Conservation (phyloP, 2,888 invertebrate genomes). For the Metellina segmentata region DNA sequence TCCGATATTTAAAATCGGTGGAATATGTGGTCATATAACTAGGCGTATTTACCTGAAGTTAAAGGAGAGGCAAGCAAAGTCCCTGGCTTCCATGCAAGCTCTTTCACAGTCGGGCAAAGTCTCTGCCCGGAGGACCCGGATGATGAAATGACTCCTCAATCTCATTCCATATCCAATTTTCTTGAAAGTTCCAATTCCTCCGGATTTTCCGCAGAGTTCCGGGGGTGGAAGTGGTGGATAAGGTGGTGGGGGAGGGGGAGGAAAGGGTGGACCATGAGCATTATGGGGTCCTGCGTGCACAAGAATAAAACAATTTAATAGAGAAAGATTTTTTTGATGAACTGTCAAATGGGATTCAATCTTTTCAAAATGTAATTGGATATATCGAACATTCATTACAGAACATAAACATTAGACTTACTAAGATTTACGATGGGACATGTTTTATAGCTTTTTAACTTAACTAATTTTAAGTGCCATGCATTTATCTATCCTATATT, state of each 20-base stretch:
- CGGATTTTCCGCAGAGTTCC: slow-evolving; percentile 44
- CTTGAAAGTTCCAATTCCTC: slow-evolving; percentile 72
- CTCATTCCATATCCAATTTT: slow-evolving; percentile 78
- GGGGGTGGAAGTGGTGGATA: slow-evolving; percentile 55
- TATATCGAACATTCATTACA: neutral
- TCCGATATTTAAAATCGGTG: too few species aligned
- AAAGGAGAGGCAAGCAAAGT: slow-evolving; percentile 92
- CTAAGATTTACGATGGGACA: too few species aligned
- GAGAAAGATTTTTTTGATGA: neutral
- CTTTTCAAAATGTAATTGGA: too few species aligned
- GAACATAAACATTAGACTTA: neutral
- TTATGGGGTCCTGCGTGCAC: slow-evolving; percentile 52
- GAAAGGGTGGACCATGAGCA: slow-evolving; percentile 29
- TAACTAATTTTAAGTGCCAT: too few species aligned
- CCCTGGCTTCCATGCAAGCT: slow-evolving; percentile 90
- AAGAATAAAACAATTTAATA: neutral
- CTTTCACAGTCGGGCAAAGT: slow-evolving; percentile 89
- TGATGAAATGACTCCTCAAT: slow-evolving; percentile 77
- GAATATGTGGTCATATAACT: too few species aligned
- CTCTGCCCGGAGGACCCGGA: slow-evolving; percentile 77
- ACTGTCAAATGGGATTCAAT: too few species aligned
- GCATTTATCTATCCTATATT: too few species aligned
- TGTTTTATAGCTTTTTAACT: too few species aligned
- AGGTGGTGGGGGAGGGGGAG: slow-evolving; percentile 50
- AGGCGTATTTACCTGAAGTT: slow-evolving; percentile 82